Evolutionary conservation across 1,140 invertebrate genomes (phyloP).

Genomic region (Anastatus disparis): DNA sequence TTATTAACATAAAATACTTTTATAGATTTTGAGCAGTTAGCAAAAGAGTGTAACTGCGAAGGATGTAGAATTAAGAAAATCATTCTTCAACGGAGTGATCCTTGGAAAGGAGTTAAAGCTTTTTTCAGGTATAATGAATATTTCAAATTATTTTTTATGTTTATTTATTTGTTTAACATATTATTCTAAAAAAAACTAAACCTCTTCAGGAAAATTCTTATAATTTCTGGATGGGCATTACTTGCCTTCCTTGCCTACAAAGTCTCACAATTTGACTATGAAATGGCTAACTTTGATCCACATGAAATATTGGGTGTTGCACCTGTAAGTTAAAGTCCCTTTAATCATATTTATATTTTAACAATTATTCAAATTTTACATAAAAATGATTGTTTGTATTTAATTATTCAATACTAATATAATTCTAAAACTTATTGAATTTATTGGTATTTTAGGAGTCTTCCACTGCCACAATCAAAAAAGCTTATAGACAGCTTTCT

Average conservation of each 20-base stretch:
- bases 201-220: slow-evolving; percentile 70
- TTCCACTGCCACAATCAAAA: slow-evolving; percentile 90
- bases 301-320: slow-evolving; percentile 95
- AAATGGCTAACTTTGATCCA: slow-evolving; percentile 98
- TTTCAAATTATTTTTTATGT: slow-evolving; percentile 19
- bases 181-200: background rate
- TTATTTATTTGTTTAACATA: no score
- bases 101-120: slow-evolving; percentile 86
- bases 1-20: slow-evolving; percentile 43
- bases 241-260: slow-evolving; percentile 92
- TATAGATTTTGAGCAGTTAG: slow-evolving; percentile 78
- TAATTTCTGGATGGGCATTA: slow-evolving; percentile 89
- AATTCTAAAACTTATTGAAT: background rate
- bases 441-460: slow-evolving; percentile 72
- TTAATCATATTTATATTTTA: background rate
- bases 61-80: slow-evolving; percentile 87
- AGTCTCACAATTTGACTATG: slow-evolving; percentile 97
- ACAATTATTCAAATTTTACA: background rate
- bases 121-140: slow-evolving; percentile 59
- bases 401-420: background rate
- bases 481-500: slow-evolving; percentile 93
- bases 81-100: slow-evolving; percentile 83
- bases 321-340: slow-evolving; percentile 69
- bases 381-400: slow-evolving; percentile 7
- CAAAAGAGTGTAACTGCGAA: slow-evolving; percentile 87